Percentiles rank a stretch among this genome's conserved stretches.
Evolutionary conservation across 2,113 vertebrate species (phyloP).

Genomic region (Columba livia): DNA sequence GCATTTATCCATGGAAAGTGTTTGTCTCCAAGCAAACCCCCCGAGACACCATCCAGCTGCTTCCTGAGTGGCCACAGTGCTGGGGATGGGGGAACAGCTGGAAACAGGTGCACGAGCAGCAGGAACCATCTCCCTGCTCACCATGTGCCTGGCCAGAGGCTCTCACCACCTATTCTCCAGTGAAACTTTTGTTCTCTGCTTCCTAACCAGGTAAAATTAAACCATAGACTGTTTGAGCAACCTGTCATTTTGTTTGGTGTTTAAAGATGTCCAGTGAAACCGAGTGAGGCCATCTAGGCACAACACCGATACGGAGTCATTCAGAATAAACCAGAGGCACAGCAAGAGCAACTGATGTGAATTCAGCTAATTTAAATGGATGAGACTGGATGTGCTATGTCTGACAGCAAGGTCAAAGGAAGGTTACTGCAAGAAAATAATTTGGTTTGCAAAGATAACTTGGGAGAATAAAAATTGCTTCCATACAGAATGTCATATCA

Average conservation of each 20-base stretch:
- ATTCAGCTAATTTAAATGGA: background rate
- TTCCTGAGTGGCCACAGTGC: background rate
- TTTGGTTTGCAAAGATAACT: background rate
- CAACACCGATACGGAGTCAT: fast-evolving
- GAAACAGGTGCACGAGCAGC: background rate
- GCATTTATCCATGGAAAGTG: background rate
- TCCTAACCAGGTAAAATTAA: background rate
- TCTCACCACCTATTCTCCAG: background rate
- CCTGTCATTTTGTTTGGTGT: background rate
- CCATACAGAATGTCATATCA: background rate
- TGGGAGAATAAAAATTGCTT: background rate
- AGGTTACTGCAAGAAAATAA: slow-evolving; percentile 10
- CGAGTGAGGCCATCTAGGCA: background rate
- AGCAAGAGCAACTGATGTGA: background rate
- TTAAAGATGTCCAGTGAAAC: background rate
- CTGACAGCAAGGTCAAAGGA: slow-evolving; percentile 41
- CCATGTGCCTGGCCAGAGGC: background rate
- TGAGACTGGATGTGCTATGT: background rate
- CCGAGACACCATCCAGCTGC: background rate
- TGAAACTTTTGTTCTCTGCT: background rate
- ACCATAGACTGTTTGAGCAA: background rate
- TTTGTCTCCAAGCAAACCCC: background rate
- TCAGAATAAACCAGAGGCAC: background rate
- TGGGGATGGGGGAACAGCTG: background rate
- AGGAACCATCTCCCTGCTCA: background rate